These are phyloP conservation scores for Mycalesis mineus DNA, from an alignment of 2,888 invertebrate species.

Conservation along the genomic window DNA sequence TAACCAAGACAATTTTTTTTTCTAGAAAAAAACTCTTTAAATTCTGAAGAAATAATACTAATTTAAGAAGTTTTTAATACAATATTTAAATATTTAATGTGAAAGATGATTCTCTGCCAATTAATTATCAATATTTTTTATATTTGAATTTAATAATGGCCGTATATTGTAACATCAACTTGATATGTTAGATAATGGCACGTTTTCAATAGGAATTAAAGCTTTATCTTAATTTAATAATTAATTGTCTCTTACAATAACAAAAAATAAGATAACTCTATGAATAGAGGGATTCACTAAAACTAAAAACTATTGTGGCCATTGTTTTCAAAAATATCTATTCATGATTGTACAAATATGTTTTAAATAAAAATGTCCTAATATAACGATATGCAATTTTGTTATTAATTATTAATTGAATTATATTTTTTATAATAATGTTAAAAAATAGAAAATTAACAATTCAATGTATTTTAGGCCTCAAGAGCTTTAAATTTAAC, in stretches of 20 bases:
- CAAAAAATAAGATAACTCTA: background rate
- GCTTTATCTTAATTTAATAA: slow-evolving; percentile 13
- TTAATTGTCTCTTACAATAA: background rate
- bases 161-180: slow-evolving; percentile 9
- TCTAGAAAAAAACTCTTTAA: too few species aligned
- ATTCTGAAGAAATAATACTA: too few species aligned
- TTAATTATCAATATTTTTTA: too few species aligned
- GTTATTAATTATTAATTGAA: background rate
- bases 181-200: slow-evolving; percentile 26
- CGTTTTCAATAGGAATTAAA: slow-evolving; percentile 23
- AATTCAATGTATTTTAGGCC: too few species aligned
- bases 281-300: background rate
- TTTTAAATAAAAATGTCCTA: background rate
- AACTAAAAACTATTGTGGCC: background rate
- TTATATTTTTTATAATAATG: too few species aligned
- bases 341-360: background rate
- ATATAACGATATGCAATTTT: background rate
- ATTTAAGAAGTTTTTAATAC: too few species aligned
- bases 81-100: too few species aligned
- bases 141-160: background rate
- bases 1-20: too few species aligned
- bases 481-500: too few species aligned
- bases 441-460: too few species aligned
- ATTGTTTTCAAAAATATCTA: background rate
- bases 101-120: too few species aligned